These are phyloP conservation scores for Coluber constrictor DNA, from an alignment of 2,797 vertebrate genomes.

Conservation along the genomic window DNA sequence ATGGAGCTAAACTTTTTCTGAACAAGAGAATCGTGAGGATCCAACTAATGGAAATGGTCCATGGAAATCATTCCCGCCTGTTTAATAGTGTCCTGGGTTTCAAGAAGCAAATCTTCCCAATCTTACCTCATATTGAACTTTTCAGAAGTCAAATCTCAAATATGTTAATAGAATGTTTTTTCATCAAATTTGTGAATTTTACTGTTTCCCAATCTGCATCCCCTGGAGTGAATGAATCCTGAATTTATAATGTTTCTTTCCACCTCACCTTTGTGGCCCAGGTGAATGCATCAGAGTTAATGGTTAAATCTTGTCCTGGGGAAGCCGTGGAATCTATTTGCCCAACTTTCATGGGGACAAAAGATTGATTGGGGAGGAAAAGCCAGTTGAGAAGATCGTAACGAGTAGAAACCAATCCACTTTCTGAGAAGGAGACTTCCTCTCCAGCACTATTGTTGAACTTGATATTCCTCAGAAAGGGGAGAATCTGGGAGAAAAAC, in stretches of 20 bases:
- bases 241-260: too few species aligned
- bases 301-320: not conserved
- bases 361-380: not conserved
- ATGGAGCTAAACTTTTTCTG: too few species aligned
- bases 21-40: too few species aligned
- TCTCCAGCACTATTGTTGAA: not conserved
- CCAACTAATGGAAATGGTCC: too few species aligned
- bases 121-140: not conserved
- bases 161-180: not conserved
- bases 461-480: not conserved
- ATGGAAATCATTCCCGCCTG: too few species aligned
- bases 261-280: not conserved
- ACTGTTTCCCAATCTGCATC: not conserved
- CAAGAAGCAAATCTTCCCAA: too few species aligned
- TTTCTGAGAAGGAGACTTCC: not conserved
- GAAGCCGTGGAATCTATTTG: not conserved
- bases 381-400: not conserved
- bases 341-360: not conserved
- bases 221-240: not conserved
- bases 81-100: too few species aligned
- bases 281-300: not conserved
- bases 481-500: not conserved
- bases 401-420: not conserved
- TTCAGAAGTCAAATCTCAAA: not conserved
- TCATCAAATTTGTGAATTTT: not conserved